phyloP scores from a whole-genome alignment of 64 coral and sea anemone genomes.

The Cladopsammia gracilis region DNA sequence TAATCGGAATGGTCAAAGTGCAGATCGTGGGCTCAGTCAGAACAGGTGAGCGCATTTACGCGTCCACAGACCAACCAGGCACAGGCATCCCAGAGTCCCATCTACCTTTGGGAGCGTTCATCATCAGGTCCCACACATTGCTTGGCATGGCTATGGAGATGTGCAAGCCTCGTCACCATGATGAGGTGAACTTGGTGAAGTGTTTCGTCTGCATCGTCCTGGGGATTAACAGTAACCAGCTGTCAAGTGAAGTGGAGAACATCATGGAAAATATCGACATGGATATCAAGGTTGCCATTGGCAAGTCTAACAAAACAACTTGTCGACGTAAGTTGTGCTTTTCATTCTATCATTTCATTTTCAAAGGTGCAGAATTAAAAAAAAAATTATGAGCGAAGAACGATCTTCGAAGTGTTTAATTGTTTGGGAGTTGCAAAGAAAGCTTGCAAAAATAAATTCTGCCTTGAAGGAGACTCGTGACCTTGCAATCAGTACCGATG shows the following conservation, averaged over 20 bases:
- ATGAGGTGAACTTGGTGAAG: slow-evolving; percentile 75
- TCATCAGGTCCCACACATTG: slow-evolving; percentile 71
- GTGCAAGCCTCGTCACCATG: slow-evolving; percentile 19
- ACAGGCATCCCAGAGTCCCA: slow-evolving; percentile 88
- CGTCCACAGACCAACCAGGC: slow-evolving; percentile 74
- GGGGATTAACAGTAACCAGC: slow-evolving; percentile 82
- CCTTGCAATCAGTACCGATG: too few relatives aligned
- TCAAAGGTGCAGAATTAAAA: neutral
- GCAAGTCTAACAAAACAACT: slow-evolving; percentile 50
- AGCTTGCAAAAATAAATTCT: too few relatives aligned
- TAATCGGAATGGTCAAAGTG: slow-evolving; percentile 94
- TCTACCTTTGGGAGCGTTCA: slow-evolving; percentile 64
- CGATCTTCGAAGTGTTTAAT: too few relatives aligned
- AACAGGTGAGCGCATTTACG: slow-evolving; percentile 92
- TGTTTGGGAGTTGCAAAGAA: too few relatives aligned
- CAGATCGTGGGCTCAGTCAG: slow-evolving; percentile 77
- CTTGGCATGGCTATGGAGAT: slow-evolving; percentile 93
- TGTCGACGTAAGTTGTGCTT: slow-evolving; percentile 58
- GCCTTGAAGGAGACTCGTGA: too few relatives aligned
- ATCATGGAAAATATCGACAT: slow-evolving; percentile 76
- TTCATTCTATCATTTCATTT: neutral
- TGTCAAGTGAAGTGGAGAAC: slow-evolving; percentile 81
- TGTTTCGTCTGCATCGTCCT: slow-evolving; percentile 97
- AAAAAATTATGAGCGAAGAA: neutral
- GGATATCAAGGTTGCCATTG: slow-evolving; percentile 75